Evolutionary conservation across 1,140 invertebrate species (phyloP).

Genomic region (Camponotus pennsylvanicus): DNA sequence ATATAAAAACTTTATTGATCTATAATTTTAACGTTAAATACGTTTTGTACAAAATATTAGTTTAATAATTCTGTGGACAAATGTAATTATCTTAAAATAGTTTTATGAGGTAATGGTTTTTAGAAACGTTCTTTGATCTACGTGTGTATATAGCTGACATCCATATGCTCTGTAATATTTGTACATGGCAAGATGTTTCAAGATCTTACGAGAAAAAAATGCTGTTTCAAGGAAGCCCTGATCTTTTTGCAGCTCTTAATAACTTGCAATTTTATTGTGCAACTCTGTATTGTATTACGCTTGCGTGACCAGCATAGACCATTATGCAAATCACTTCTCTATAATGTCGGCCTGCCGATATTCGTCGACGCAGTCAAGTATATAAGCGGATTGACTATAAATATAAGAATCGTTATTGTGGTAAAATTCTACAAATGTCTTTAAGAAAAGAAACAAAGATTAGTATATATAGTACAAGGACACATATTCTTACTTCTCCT

Average conservation of each 20-base stretch:
- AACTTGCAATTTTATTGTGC: not conserved
- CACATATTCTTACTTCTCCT: not conserved
- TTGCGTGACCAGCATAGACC: not conserved
- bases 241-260: not conserved
- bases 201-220: not conserved
- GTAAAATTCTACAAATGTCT: not conserved
- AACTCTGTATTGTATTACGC: not conserved
- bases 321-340: conserved; percentile 24
- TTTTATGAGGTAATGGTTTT: not conserved
- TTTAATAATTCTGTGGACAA: not conserved
- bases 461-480: not conserved
- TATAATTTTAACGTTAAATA: not conserved
- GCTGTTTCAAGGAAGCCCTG: not conserved
- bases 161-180: not conserved
- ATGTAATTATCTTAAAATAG: not conserved
- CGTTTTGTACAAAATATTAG: too few relatives aligned
- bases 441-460: not conserved
- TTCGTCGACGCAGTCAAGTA: not conserved
- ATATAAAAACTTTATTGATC: not conserved
- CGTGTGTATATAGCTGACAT: not conserved
- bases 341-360: conserved; percentile 19
- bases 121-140: not conserved
- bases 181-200: not conserved
- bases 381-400: not conserved
- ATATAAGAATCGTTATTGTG: not conserved